A percentile compares a stretch with the other conserved stretches of the same genome.
phyloP scores from a whole-genome alignment of 2,888 invertebrate species.

The Sepiola atlantica region DNA sequence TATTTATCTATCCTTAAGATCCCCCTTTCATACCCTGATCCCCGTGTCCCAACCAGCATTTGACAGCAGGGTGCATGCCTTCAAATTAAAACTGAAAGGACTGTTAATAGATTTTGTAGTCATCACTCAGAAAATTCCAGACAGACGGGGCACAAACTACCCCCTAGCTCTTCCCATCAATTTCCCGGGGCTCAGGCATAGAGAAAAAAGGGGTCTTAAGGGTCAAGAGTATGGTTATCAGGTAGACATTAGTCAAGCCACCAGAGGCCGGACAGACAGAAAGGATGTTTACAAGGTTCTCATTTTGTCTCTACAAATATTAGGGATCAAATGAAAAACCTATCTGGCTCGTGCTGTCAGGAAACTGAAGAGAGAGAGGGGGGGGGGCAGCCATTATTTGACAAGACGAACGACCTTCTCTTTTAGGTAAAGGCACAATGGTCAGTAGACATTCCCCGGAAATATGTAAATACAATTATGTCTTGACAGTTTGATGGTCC shows the following conservation, averaged over 20 bases:
- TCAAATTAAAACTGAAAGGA: not conserved
- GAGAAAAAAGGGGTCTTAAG: not conserved
- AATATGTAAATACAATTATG: constrained; percentile 10
- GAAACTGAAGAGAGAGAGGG: not conserved
- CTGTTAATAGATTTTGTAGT: not conserved
- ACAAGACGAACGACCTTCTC: not conserved
- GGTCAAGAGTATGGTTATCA: not conserved
- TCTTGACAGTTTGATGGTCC: not conserved
- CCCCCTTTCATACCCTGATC: not conserved
- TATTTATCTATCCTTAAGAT: not conserved
- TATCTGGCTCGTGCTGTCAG: not conserved
- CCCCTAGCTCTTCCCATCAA: not conserved
- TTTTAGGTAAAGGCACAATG: constrained; percentile 5
- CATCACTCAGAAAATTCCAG: not conserved
- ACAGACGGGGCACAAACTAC: not conserved
- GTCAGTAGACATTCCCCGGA: not conserved
- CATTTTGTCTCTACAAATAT: not conserved
- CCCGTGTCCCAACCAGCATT: not conserved
- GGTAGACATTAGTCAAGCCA: not conserved
- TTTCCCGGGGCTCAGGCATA: too few species aligned
- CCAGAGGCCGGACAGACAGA: not conserved
- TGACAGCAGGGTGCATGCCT: constrained; percentile 16
- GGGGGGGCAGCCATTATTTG: not conserved
- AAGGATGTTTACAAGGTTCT: not conserved
- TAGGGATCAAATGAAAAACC: not conserved